Conservation (phyloP, 2,113 vertebrate genomes). For the Spermophilus dauricus region DNA sequence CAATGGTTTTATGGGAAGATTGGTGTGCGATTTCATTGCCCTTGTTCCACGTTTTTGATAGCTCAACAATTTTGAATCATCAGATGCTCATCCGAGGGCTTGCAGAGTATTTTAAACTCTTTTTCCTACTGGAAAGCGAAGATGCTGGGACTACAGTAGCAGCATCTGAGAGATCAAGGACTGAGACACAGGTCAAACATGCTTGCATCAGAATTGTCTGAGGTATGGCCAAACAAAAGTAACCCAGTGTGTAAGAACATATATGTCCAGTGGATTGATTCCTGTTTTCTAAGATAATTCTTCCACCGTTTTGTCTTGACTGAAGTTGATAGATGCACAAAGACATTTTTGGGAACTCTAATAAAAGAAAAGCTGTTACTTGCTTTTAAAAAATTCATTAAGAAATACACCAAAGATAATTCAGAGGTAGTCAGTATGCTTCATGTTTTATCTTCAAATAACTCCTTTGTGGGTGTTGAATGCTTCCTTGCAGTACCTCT, state of each 20-base stretch:
- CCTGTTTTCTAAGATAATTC: slow-evolving; percentile 47
- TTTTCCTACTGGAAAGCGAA: neutral
- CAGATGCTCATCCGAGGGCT: neutral
- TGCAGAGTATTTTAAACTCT: neutral
- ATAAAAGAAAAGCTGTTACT: slow-evolving; percentile 36
- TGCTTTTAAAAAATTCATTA: slow-evolving; percentile 64
- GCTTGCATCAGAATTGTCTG: neutral
- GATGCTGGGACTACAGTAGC: neutral
- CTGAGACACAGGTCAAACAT: neutral
- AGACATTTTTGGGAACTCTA: slow-evolving; percentile 23
- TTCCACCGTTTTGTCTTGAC: slow-evolving; percentile 52
- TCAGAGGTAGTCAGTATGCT: slow-evolving; percentile 33
- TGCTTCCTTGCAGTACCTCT: slow-evolving; percentile 51
- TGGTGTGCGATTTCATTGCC: neutral
- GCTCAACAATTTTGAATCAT: neutral
- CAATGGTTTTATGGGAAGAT: neutral
- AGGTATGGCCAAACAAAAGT: neutral
- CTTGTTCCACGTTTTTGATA: neutral
- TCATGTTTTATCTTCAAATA: slow-evolving; percentile 75
- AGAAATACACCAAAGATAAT: slow-evolving; percentile 55
- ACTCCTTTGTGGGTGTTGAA: slow-evolving; percentile 34
- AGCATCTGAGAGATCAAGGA: neutral
- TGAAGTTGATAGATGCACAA: slow-evolving; percentile 51
- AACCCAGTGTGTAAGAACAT: neutral
- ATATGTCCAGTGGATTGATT: neutral